These are phyloP conservation scores for Drosophila albomicans DNA, from an alignment of 1,140 invertebrate species.

Conservation along the genomic window DNA sequence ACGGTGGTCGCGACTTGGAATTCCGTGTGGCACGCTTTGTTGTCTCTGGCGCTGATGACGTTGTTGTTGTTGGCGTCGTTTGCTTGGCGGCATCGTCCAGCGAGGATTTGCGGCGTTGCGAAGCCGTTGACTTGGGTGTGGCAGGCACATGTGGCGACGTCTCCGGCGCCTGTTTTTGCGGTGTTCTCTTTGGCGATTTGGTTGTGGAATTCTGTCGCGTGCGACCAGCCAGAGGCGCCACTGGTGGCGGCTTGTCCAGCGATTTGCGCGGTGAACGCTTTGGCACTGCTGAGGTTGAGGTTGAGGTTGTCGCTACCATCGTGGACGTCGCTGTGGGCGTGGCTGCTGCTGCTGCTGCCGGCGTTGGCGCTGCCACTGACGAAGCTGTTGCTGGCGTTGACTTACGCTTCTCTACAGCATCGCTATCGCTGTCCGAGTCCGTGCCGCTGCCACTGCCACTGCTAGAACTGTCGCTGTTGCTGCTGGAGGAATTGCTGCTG, in stretches of 20 bases:
- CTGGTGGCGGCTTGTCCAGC: conserved; percentile 56
- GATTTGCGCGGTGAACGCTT: conserved; percentile 78
- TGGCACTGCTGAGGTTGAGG: conserved; percentile 56
- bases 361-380: too few relatives aligned
- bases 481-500: conserved; percentile 51
- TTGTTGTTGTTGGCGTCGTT: conserved; percentile 24
- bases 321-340: neutral
- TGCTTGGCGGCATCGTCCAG: conserved; percentile 53
- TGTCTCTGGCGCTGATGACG: conserved; percentile 22
- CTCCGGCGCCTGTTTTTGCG: conserved; percentile 53
- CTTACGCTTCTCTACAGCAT: conserved; percentile 37
- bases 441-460: conserved; percentile 54
- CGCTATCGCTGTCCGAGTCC: conserved; percentile 60
- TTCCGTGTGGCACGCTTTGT: conserved; percentile 68
- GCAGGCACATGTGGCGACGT: conserved; percentile 28
- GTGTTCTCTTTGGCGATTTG: conserved; percentile 73
- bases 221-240: conserved; percentile 34
- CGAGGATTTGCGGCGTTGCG: conserved; percentile 59
- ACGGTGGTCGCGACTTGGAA: conserved; percentile 65
- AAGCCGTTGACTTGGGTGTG: conserved; percentile 17
- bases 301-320: neutral
- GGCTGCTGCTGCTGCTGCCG: neutral
- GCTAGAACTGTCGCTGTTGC: conserved; percentile 56
- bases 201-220: conserved; percentile 72
- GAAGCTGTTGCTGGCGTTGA: neutral